A percentile compares a stretch with the other conserved stretches of the same genome.
phyloP scores from a whole-genome alignment of 2,888 invertebrate species.

The Clanis bilineata region DNA sequence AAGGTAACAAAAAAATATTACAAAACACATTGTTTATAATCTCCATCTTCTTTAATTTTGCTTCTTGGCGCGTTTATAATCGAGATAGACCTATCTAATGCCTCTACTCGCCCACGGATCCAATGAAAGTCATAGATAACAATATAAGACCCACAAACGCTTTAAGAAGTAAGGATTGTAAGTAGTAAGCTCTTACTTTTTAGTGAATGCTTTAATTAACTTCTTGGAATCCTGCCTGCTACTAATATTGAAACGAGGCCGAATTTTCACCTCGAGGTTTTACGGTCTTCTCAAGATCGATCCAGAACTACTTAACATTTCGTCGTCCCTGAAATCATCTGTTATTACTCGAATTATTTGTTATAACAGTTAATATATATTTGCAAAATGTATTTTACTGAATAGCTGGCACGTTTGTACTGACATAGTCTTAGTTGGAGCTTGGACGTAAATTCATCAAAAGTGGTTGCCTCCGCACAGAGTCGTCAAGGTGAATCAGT shows the following conservation, averaged over 20 bases:
- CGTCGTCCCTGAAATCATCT: neutral
- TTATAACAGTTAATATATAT: neutral
- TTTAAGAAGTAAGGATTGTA: neutral
- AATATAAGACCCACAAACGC: neutral
- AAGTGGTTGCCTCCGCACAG: conserved; percentile 23
- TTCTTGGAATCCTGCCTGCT: neutral
- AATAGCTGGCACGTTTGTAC: neutral
- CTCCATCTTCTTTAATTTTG: too few relatives aligned
- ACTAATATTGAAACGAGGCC: neutral
- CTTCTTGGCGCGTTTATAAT: too few relatives aligned
- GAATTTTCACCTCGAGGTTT: neutral
- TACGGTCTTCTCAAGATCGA: neutral
- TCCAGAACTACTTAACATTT: neutral
- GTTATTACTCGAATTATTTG: too few relatives aligned
- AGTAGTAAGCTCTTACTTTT: neutral
- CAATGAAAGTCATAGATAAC: neutral
- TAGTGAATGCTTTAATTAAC: neutral
- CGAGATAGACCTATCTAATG: too few relatives aligned
- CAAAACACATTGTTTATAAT: too few relatives aligned
- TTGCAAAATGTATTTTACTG: neutral
- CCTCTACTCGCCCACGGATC: too few relatives aligned
- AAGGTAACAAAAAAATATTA: too few relatives aligned
- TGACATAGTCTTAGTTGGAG: neutral
- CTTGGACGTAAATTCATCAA: conserved; percentile 17
- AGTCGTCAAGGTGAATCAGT: conserved; percentile 46